Evolutionary conservation across 2,797 vertebrate species (phyloP).

Genomic region (Caiman crocodilus): DNA sequence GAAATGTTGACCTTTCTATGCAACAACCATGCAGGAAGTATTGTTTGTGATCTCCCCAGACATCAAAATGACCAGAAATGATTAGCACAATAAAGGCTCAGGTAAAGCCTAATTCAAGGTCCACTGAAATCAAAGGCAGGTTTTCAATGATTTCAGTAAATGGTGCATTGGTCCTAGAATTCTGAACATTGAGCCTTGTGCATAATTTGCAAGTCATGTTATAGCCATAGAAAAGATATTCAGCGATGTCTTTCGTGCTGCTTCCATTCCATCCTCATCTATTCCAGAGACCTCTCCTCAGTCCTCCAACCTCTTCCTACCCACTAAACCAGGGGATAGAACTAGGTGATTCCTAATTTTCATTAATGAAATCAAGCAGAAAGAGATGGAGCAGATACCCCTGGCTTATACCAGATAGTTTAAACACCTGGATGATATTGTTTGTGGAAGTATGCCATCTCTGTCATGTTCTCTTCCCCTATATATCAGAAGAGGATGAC

Average conservation of each 20-base stretch:
- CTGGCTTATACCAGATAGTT: not conserved
- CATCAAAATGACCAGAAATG: not conserved
- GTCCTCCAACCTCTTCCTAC: not conserved
- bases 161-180: not conserved
- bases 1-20: not conserved
- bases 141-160: not conserved
- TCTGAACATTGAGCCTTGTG: not conserved
- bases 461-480: not conserved
- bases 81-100: accelerated
- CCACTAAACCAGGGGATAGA: not conserved
- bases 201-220: not conserved
- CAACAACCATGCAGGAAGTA: accelerated
- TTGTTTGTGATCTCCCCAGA: not conserved
- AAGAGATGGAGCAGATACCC: not conserved
- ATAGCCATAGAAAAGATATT: not conserved
- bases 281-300: not conserved
- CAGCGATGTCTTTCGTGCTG: not conserved
- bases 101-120: not conserved
- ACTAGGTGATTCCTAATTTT: not conserved
- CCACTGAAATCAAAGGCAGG: not conserved
- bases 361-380: not conserved
- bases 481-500: not conserved
- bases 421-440: not conserved
- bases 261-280: not conserved
- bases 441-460: not conserved